Base-by-base conservation (phyloP, 2,797 vertebrate species). In the Sylvia borin region DNA sequence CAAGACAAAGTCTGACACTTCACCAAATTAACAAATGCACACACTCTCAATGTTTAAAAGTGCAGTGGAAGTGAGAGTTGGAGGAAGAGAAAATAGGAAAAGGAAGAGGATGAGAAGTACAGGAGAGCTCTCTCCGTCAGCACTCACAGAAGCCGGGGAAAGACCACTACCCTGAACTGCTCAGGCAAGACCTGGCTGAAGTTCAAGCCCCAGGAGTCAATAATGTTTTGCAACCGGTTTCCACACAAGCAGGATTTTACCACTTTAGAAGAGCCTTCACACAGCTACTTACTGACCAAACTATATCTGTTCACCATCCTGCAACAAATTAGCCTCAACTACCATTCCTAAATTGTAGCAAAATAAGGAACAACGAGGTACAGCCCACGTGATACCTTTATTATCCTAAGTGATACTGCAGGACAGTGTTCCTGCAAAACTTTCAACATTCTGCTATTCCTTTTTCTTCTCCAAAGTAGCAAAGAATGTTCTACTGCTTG, bases 381-480 rank as follows among this genome's bases (percentile, higher is more conserved):
- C 6, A 73, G 61, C 13, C 61, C 45, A 83, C 83, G 42, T 8
- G 34, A 93, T 26, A 48, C 7, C 64, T 85, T 79, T 71, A 76
- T 85, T 92, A 53, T 90, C 70, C 14, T 51, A 76, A 76, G 17
- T 79, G 91, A 92, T 74, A 85, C 22, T 34, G 19, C 53, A 82
- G 26, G n/a, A 67, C 24, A 93, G 24, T 15, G 40, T 19, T 95
- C 40, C 48, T 38, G 50, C 22, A 87, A 95, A 91, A 90, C 50
- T 74, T 91, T 45, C 14, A 74, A 48, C 40, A 60, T 68, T 77
- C 24, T 72, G 22, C 22, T 83, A 15, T 10, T 62, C 54, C 54
- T 67, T 91, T 80, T 71, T 36, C 65, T 92, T 77, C 72, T 77
- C 58, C 34, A 25, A 95, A 96, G 88, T 29, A 93, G 72, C 84